Base-by-base conservation (phyloP, 2,888 invertebrate species). In the Lasiommata megera region DNA sequence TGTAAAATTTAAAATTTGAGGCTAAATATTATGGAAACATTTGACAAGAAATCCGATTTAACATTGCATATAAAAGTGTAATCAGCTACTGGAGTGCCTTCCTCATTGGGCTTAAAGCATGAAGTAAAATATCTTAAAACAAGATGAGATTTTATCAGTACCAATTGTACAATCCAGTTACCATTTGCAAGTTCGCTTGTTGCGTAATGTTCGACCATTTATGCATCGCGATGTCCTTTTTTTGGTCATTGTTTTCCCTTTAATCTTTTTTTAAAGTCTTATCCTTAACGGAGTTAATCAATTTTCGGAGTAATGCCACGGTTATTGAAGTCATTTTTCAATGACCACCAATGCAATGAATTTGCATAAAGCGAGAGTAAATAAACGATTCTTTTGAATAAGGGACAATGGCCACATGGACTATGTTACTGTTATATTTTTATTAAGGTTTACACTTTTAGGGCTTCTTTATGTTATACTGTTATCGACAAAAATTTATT, bases 321-420 rank as follows among this genome's bases (percentile, higher is more conserved):
- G 28, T 59, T 36, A 54, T 66, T 58, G 51, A 59, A 56, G 29
- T 41, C 38, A 59, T 58, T 60, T 62, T 66, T 62, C 60, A 55
- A 51, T 59, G 54, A 56, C 59, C 62, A 50, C 65, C 65, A 59
- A 61, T 62, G 58, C 54, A 17, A 11, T 7, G 40, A 23, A 62
- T 60, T 62, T 62, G 54, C 62, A 62, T 64, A 60, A 62, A 57
- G 56, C 58, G 52, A 56, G 58, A 60, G 44, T 62, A 53, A 58
- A 57, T 60, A 61, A 63, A 59, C 40, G 46, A 46, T 50, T 34
- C 54, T 63, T 60, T 63, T 60, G 41, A 56, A 59, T 57, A 51
- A 60, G 31, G 60, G 53, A 62, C 62, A 55, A 43, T 48, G 58
- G 34, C 31, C 47, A 23, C 31, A 47, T 46, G 36, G 37, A 54